Conservation (phyloP, 2,797 vertebrate genomes). For the Acanthurus lineatus region DNA sequence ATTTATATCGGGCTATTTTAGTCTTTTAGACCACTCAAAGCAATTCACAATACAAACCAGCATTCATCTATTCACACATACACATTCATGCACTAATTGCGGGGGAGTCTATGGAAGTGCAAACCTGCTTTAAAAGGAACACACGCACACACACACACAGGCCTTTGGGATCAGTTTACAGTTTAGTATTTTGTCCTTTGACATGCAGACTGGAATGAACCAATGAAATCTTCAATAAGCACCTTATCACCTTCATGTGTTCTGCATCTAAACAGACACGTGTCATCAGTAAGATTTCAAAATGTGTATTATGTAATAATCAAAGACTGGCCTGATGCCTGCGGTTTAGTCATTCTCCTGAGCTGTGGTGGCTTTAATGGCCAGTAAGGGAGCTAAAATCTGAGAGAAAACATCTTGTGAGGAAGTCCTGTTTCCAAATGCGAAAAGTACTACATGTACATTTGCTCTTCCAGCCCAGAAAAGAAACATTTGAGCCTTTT, state of each 20-base stretch:
- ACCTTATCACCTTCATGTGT: no score
- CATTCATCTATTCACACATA: neutral
- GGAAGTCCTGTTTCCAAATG: neutral
- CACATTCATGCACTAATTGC: no score
- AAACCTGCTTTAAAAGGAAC: no score
- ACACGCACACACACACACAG: no score
- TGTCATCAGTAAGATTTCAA: neutral
- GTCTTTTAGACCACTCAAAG: no score
- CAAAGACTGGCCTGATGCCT: neutral
- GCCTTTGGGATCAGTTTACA: no score
- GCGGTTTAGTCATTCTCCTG: neutral
- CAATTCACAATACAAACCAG: neutral
- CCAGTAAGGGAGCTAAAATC: neutral
- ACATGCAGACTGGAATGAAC: no score
- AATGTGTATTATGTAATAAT: neutral
- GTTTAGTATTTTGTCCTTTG: no score
- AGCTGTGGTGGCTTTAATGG: neutral
- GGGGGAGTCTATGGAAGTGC: no score
- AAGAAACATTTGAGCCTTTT: slow-evolving; percentile 6
- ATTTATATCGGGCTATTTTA: no score
- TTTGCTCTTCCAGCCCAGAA: neutral
- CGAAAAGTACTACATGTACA: neutral
- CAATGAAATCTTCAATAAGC: no score
- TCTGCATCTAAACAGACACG: neutral
- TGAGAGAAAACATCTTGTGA: neutral